phyloP scores from a whole-genome alignment of 2,797 vertebrate genomes.

The Sebastes flavidus region DNA sequence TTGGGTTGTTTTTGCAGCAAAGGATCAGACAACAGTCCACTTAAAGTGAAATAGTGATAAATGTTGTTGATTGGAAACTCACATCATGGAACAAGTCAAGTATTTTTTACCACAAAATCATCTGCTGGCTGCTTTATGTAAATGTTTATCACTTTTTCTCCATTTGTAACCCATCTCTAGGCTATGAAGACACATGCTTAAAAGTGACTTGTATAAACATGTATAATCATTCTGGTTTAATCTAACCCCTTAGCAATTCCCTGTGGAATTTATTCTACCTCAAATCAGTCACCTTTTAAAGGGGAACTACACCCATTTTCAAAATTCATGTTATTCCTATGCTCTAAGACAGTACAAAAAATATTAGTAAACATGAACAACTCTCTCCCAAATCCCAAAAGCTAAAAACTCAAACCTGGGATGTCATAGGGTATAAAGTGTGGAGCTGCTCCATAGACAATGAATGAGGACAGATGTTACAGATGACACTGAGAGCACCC shows the following conservation, averaged over 20 bases:
- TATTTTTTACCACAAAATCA: background rate
- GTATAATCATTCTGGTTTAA: background rate
- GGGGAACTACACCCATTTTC: no score
- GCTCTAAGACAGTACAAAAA: no score
- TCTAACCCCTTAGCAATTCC: background rate
- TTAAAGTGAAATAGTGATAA: constrained; percentile 15
- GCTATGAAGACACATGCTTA: background rate
- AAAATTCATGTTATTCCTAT: no score
- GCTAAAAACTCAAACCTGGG: no score
- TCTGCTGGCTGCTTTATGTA: constrained; percentile 5
- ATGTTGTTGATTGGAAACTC: background rate
- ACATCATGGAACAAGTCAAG: background rate
- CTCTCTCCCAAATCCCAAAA: no score
- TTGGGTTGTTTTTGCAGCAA: constrained; percentile 47
- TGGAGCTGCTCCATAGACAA: no score
- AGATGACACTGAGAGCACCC: no score
- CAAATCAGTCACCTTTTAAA: background rate
- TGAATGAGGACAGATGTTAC: no score
- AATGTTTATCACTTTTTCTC: background rate
- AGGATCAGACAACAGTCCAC: constrained; percentile 36
- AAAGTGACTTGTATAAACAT: background rate
- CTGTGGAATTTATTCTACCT: background rate
- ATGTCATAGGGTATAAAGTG: no score
- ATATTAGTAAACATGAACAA: no score
- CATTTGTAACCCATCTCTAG: background rate